Evolutionary conservation across 2,888 invertebrate species (phyloP), one percentile per base, ranked within the genome.

Genomic region (Lissocephala sabroskyi): DNA sequence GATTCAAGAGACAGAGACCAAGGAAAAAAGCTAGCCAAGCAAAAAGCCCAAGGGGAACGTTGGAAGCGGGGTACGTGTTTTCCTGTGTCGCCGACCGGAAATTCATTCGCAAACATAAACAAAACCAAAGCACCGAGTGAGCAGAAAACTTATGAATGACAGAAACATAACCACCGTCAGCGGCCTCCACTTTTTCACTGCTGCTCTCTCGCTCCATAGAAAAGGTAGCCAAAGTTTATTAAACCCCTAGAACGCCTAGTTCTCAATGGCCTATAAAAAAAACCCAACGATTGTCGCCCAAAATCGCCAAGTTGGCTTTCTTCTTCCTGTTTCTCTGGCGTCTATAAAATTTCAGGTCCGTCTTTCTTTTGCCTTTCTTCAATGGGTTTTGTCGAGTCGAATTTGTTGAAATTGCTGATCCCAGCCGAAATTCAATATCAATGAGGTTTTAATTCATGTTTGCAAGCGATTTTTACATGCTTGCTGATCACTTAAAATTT

Each of bases 71-170:
- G 56, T 61, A 67, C 71, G 67, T 70, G 65, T 74, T 74, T 70
- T 58, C 62, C 66, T 58, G 55, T 52, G 53, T 33, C 53, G 41
- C 57, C 49, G 65, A 61, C 75, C 70, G 70, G 75, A 71, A 74
- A 63, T 56, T 58, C 63, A 71, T 59, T 67, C 56, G 71, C 62
- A 56, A 52, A 71, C 67, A 67, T 65, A 64, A 74, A 59, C 62
- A 73, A 45, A 73, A 63, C 65, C 40, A 49, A 58, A 63, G 45
- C 56, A 42, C 35, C 13, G 37, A 49, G 29, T 56, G 40, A 18
- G 51, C 51, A 53, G 39, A 59, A 52, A 56, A 52, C 47, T 61
- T 56, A 45, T 59, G 67, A 65, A 59, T 65, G 67, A 45, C 42
- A 41, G 42, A 51, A 35, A 32, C 23, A 23, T 23, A 23, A 7